Evolutionary conservation across 2,113 vertebrate genomes (phyloP).

Genomic region (Chlamydotis undulata): DNA sequence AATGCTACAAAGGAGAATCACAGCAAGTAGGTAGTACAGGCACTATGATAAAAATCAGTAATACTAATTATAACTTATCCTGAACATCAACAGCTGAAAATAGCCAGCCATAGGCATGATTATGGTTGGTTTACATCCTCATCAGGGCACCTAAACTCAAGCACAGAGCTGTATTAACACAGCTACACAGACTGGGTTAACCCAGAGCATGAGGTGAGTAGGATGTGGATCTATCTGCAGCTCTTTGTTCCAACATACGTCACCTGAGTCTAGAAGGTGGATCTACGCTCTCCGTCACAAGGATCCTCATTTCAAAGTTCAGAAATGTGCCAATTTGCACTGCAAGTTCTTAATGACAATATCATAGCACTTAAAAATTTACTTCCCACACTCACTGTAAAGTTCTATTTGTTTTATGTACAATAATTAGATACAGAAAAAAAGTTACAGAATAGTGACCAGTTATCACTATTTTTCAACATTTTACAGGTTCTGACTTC

Average conservation of each 20-base stretch:
- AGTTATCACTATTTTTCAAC: not conserved
- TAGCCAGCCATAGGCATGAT: not conserved
- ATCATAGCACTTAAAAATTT: not conserved
- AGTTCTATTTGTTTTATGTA: not conserved
- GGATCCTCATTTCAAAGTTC: not conserved
- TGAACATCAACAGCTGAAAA: not conserved
- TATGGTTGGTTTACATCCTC: not conserved
- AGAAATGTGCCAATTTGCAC: not conserved
- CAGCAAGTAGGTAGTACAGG: not conserved
- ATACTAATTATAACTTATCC: not conserved
- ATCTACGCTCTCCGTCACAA: not conserved
- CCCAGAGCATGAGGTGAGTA: not conserved
- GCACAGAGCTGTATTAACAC: not conserved
- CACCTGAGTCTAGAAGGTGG: not conserved
- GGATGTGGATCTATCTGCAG: rapidly evolving
- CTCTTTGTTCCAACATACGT: rapidly evolving
- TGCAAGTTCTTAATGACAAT: not conserved
- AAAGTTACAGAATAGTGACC: not conserved
- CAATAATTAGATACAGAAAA: not conserved
- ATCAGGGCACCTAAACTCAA: not conserved
- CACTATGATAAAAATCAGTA: not conserved
- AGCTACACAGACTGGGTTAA: too few relatives aligned
- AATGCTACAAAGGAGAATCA: not conserved
- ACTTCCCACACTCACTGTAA: not conserved
- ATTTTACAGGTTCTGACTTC: not conserved